These are phyloP conservation scores for Siniperca undulata DNA, from an alignment of 2,797 vertebrate genomes.

Conservation along the genomic window DNA sequence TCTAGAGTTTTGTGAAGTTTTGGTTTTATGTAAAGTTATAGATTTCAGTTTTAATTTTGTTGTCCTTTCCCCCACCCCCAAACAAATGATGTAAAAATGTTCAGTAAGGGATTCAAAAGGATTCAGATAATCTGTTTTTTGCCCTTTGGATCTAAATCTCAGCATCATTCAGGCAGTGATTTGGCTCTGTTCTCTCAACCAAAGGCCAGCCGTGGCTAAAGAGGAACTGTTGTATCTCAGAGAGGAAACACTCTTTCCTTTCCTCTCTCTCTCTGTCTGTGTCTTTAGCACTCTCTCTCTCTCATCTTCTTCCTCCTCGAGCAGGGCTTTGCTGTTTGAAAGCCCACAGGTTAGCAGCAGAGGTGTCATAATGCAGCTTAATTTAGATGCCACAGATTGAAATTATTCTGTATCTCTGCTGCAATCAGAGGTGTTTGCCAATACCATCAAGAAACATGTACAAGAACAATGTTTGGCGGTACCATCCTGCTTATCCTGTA, in stretches of 20 bases:
- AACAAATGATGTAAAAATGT: slow-evolving; percentile 20
- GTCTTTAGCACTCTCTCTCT: not conserved
- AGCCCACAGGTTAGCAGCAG: slow-evolving; percentile 29
- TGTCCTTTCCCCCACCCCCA: not conserved
- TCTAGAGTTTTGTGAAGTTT: slow-evolving; percentile 8
- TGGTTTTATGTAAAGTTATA: not conserved
- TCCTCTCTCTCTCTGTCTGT: not conserved
- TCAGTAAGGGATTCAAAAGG: slow-evolving; percentile 13
- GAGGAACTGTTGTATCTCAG: slow-evolving; percentile 48
- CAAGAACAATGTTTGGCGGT: not conserved
- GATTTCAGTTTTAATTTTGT: not conserved
- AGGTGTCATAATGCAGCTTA: slow-evolving; percentile 43
- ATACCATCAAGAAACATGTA: not conserved
- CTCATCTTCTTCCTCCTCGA: slow-evolving; percentile 31
- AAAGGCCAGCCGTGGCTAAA: slow-evolving; percentile 23
- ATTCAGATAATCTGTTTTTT: slow-evolving; percentile 20
- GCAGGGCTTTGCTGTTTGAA: slow-evolving; percentile 18
- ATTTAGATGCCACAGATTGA: slow-evolving; percentile 34
- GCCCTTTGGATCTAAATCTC: slow-evolving; percentile 10
- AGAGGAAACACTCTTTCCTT: slow-evolving; percentile 50
- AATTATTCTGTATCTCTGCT: not conserved
- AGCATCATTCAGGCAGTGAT: slow-evolving; percentile 15
- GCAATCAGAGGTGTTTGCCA: not conserved
- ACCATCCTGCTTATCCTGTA: slow-evolving; percentile 18
- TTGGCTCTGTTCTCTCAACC: slow-evolving; percentile 30